These are phyloP conservation scores for Pseudomyrmex gracilis DNA, from an alignment of 1,140 invertebrate species.

Conservation along the genomic window DNA sequence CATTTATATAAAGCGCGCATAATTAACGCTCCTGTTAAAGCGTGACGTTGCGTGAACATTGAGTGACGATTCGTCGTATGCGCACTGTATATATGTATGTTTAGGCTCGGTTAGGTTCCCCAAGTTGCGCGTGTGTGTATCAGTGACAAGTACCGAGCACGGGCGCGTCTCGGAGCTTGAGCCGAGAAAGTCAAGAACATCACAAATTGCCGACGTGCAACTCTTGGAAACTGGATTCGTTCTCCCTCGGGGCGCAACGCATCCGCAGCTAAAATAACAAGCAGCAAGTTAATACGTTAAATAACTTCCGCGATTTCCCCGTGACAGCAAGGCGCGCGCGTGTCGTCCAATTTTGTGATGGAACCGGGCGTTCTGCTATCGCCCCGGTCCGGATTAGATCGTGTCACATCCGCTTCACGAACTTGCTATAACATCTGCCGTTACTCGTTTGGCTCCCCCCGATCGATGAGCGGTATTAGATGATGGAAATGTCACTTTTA, in stretches of 20 bases:
- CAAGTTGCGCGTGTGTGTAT: background rate
- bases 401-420: slow-evolving; percentile 54
- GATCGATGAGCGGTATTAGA: slow-evolving; percentile 48
- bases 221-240: slow-evolving; percentile 66
- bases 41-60: background rate
- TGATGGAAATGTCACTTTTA: slow-evolving; percentile 48
- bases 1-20: no score
- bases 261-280: slow-evolving; percentile 71
- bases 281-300: slow-evolving; percentile 66
- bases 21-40: no score
- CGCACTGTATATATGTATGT: background rate
- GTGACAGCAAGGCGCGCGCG: slow-evolving; percentile 34
- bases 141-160: slow-evolving; percentile 16
- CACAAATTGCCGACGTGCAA: slow-evolving; percentile 63
- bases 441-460: slow-evolving; percentile 45
- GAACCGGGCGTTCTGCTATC: slow-evolving; percentile 25
- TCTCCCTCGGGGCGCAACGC: slow-evolving; percentile 42
- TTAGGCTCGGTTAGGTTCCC: background rate
- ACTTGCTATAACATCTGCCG: slow-evolving; percentile 59
- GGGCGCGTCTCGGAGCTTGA: slow-evolving; percentile 19
- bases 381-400: slow-evolving; percentile 48
- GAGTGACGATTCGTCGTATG: background rate
- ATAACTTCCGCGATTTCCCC: slow-evolving; percentile 66
- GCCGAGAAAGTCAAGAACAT: slow-evolving; percentile 53
- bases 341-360: slow-evolving; percentile 54